A percentile compares a stretch with the other conserved stretches of the same genome.
Evolutionary conservation across 2,797 vertebrate genomes (phyloP).

Genomic region (Pantherophis vulpinus): DNA sequence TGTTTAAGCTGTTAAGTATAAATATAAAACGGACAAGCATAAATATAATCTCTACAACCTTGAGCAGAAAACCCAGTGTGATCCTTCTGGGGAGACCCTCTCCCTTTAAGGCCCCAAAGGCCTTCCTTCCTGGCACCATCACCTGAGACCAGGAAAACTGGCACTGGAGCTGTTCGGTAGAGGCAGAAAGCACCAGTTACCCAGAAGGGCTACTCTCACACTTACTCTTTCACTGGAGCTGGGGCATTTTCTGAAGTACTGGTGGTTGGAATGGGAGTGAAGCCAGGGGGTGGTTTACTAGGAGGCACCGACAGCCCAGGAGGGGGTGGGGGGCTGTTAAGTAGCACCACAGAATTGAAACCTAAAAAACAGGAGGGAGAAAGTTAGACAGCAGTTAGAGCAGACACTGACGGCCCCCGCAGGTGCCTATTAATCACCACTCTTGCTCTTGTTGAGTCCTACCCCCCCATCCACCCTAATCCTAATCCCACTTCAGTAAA

Average conservation of each 20-base stretch:
- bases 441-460: background rate
- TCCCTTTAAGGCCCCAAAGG: background rate
- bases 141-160: background rate
- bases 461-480: background rate
- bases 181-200: background rate
- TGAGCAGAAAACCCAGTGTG: background rate
- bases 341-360: conserved; percentile 86
- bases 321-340: conserved; percentile 79
- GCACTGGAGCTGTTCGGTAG: background rate
- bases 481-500: background rate
- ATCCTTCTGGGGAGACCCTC: too few species aligned
- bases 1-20: background rate
- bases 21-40: background rate
- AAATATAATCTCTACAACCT: background rate
- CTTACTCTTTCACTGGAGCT: conserved; percentile 81
- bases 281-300: conserved; percentile 93
- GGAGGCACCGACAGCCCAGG: conserved; percentile 79
- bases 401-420: rapidly evolving
- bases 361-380: conserved; percentile 66
- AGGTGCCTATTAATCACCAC: background rate
- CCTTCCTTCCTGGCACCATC: background rate
- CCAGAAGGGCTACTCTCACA: background rate
- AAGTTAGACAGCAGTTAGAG: too few species aligned
- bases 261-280: conserved; percentile 85
- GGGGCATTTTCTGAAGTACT: conserved; percentile 74